A percentile compares a stretch with the other conserved stretches of the same genome.
Evolutionary conservation across 2,888 invertebrate species (phyloP).

Genomic region (Dolichopus griseipennis): DNA sequence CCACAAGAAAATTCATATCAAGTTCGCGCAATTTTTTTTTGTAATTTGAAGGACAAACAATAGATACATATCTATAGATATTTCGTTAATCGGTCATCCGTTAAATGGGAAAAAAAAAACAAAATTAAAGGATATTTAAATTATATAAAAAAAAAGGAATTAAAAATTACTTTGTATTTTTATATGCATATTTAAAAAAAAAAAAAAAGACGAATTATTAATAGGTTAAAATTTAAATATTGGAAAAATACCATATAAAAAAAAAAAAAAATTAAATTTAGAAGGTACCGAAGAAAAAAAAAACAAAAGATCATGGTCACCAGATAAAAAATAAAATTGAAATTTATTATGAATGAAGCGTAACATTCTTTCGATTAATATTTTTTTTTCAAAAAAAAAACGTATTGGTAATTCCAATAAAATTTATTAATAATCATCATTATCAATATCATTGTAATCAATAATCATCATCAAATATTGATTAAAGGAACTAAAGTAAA

Average conservation of each 20-base stretch:
- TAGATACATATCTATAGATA: not conserved
- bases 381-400: too few species aligned
- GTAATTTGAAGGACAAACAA: not conserved
- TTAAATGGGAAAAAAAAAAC: conserved; percentile 2
- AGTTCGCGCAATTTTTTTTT: not conserved
- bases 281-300: too few species aligned
- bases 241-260: too few species aligned
- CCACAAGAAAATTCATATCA: conserved; percentile 2
- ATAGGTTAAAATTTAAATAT: not conserved
- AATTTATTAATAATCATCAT: too few species aligned
- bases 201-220: not conserved
- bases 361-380: not conserved
- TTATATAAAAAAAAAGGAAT: not conserved
- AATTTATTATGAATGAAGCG: not conserved
- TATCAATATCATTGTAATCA: too few species aligned
- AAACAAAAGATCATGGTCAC: not conserved
- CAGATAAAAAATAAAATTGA: not conserved
- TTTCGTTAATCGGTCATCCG: not conserved
- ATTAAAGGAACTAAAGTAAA: too few species aligned
- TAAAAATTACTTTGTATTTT: not conserved
- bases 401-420: too few species aligned
- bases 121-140: too few species aligned
- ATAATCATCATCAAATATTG: too few species aligned
- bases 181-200: too few species aligned
- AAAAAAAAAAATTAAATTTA: not conserved